A percentile compares a stretch with the other conserved stretches of the same genome.
phyloP scores from a whole-genome alignment of 2,113 vertebrate species.

The Eretmochelys imbricata region DNA sequence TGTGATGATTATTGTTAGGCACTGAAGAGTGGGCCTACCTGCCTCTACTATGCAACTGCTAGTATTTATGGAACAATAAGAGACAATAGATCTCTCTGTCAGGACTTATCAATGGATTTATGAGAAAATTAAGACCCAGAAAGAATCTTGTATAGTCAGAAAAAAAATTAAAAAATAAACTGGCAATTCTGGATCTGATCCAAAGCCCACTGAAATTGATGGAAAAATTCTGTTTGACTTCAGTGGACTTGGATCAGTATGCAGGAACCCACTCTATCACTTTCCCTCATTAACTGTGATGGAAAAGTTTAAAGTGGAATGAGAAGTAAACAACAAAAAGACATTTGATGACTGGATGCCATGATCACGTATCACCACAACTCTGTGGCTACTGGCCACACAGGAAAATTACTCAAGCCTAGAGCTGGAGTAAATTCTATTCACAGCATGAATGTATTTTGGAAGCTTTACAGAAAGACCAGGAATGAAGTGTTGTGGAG shows the following conservation, averaged over 20 bases:
- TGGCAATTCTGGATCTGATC: constrained; percentile 28
- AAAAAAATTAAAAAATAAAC: not conserved
- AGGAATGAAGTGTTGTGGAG: rapidly evolving
- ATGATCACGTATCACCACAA: not conserved
- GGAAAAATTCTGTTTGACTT: not conserved
- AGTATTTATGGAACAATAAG: not conserved
- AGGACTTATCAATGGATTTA: not conserved
- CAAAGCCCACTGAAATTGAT: not conserved
- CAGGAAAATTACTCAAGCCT: not conserved
- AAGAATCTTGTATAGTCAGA: not conserved
- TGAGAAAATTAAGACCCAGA: not conserved
- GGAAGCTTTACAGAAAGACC: not conserved
- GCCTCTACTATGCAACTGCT: not conserved
- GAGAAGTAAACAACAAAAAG: constrained; percentile 40
- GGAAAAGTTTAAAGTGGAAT: not conserved
- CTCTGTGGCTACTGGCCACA: not conserved
- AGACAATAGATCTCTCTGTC: not conserved
- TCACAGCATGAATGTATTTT: not conserved
- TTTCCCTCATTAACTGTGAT: not conserved
- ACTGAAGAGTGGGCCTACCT: not conserved
- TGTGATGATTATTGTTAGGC: not conserved
- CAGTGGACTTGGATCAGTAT: not conserved
- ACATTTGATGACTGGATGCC: not conserved
- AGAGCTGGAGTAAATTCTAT: not conserved
- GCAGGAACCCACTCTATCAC: not conserved